Evolutionary conservation across 2,113 vertebrate genomes (phyloP).

Genomic region (Odontesthes bonariensis): DNA sequence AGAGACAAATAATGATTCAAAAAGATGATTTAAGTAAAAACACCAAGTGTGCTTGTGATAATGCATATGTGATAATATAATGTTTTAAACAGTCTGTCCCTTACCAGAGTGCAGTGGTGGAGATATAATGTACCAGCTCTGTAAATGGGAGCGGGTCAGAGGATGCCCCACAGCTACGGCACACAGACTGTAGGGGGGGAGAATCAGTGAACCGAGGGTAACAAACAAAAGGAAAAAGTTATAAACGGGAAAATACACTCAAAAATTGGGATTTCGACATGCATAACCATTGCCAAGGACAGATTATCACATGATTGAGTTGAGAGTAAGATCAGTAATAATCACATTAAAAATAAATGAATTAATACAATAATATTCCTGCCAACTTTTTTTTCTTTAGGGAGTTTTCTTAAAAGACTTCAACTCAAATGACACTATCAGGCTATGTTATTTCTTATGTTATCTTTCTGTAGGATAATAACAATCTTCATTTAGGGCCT

Average conservation of each 20-base stretch:
- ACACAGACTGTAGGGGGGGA: conserved; percentile 87
- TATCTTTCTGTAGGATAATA: no score
- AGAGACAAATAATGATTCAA: background rate
- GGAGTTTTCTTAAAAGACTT: no score
- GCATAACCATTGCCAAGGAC: conserved; percentile 6
- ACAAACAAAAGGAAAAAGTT: conserved; percentile 22
- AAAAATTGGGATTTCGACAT: conserved; percentile 16
- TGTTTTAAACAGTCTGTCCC: conserved; percentile 40
- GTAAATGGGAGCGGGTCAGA: conserved; percentile 97
- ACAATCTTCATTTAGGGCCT: conserved; percentile 9
- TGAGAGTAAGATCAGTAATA: no score
- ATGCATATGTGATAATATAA: no score
- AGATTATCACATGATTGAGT: conserved; percentile 39
- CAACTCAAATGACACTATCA: no score
- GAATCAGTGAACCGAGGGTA: conserved; percentile 3
- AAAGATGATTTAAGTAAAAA: background rate
- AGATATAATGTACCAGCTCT: conserved; percentile 97
- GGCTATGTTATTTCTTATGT: no score
- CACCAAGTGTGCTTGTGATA: conserved; percentile 21
- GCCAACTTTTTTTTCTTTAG: no score
- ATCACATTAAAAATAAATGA: no score
- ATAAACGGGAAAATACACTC: conserved; percentile 5
- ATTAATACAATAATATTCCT: no score
- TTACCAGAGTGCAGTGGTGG: conserved; percentile 97
- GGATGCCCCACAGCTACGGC: conserved; percentile 95